These are phyloP conservation scores for Arge pagana DNA, from an alignment of 2,888 invertebrate species.

Conservation along the genomic window DNA sequence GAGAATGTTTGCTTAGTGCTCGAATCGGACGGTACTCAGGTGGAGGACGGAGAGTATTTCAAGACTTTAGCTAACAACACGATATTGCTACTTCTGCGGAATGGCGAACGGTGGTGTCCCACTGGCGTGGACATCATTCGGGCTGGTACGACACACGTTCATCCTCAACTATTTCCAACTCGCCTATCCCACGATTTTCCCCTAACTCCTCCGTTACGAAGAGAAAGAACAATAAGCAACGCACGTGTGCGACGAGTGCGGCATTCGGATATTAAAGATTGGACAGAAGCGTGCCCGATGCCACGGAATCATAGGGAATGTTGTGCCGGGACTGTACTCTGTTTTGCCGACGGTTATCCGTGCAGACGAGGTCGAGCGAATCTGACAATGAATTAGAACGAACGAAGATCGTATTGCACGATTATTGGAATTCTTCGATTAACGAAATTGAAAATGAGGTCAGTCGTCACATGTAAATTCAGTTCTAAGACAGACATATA, in stretches of 20 bases:
- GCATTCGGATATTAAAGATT: slow-evolving; percentile 9
- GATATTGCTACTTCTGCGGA: slow-evolving; percentile 83
- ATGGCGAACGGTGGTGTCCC: slow-evolving; percentile 92
- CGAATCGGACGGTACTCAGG: slow-evolving; percentile 95
- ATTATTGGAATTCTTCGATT: slow-evolving; percentile 5
- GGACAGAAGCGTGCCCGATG: slow-evolving; percentile 7
- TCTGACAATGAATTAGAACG: slow-evolving; percentile 9
- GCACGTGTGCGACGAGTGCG: neutral
- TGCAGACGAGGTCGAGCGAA: slow-evolving; percentile 8
- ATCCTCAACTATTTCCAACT: slow-evolving; percentile 10
- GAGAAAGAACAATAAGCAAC: too few relatives aligned
- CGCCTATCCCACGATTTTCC: slow-evolving; percentile 8
- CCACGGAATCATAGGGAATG: slow-evolving; percentile 2
- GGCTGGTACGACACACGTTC: slow-evolving; percentile 70
- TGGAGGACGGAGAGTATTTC: slow-evolving; percentile 96
- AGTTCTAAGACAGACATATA: too few relatives aligned
- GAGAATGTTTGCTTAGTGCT: slow-evolving; percentile 90
- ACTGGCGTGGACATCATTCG: slow-evolving; percentile 93
- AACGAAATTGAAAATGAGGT: slow-evolving; percentile 11
- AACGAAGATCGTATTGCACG: slow-evolving; percentile 10
- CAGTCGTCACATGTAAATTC: slow-evolving; percentile 18
- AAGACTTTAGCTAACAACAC: slow-evolving; percentile 91
- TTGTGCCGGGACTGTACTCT: neutral
- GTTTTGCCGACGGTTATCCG: neutral
- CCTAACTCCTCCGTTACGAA: too few relatives aligned